Conservation (phyloP, 2,888 invertebrate genomes). For the Pemphredon lugubris region DNA sequence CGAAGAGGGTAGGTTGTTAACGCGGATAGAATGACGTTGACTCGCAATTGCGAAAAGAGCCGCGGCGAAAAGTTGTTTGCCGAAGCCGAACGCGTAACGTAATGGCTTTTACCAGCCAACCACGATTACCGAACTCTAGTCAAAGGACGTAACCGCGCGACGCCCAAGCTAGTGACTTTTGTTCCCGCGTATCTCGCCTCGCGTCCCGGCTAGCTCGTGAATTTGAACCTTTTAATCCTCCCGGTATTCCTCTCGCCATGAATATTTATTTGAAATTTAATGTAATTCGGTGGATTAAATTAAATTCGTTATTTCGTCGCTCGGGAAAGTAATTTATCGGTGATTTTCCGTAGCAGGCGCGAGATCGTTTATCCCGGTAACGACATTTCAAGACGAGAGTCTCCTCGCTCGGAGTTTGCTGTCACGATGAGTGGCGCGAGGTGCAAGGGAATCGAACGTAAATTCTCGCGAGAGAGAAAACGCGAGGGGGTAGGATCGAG, state of each 20-base stretch:
- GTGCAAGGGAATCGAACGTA: not conserved
- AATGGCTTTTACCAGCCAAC: constrained; percentile 22
- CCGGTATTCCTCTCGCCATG: too few relatives aligned
- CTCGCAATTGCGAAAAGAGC: constrained; percentile 40
- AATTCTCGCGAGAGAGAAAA: not conserved
- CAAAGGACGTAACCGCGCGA: constrained; percentile 40
- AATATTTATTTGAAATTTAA: too few relatives aligned
- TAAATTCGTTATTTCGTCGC: too few relatives aligned
- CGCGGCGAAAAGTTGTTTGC: constrained; percentile 46
- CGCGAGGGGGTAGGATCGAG: constrained; percentile 24
- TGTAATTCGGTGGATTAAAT: too few relatives aligned
- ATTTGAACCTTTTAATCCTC: not conserved
- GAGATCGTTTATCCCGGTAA: too few relatives aligned
- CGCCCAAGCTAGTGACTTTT: not conserved
- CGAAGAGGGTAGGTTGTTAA: constrained; percentile 14
- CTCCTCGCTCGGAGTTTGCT: too few relatives aligned
- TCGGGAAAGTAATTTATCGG: too few relatives aligned
- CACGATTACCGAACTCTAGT: constrained; percentile 23
- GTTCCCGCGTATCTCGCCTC: too few relatives aligned
- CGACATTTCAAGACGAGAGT: too few relatives aligned
- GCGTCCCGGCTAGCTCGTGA: not conserved
- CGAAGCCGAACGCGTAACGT: constrained; percentile 36
- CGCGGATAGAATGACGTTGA: constrained; percentile 21
- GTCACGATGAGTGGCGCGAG: not conserved
- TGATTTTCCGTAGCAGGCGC: too few relatives aligned